A percentile compares a stretch with the other conserved stretches of the same genome.
Conservation (phyloP, 2,888 invertebrate genomes). For the Hypomecis atomaria region DNA sequence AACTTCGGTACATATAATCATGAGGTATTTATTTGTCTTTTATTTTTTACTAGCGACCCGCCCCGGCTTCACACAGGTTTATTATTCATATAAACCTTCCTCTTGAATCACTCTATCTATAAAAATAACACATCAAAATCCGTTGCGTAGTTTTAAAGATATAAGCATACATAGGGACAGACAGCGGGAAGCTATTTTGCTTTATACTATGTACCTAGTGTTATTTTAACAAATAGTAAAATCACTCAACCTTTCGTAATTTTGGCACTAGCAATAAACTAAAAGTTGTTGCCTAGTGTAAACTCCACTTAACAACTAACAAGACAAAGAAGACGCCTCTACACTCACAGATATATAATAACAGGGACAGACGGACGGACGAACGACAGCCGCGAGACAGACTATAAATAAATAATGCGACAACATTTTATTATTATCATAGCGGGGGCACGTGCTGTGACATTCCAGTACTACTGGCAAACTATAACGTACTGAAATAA, state of each 20-base stretch:
- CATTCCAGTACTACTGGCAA: conserved; percentile 63
- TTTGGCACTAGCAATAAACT: conserved; percentile 1
- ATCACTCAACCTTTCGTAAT: background rate
- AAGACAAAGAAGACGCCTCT: conserved; percentile 38
- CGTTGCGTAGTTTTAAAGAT: no score
- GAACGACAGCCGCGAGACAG: conserved; percentile 82
- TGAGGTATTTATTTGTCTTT: no score
- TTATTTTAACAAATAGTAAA: no score
- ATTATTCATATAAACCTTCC: no score
- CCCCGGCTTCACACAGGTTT: no score
- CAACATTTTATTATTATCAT: conserved; percentile 84
- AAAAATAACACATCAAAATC: no score
- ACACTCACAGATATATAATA: conserved; percentile 28
- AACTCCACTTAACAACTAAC: conserved; percentile 31
- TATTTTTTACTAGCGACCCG: no score
- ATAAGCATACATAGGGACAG: no score
- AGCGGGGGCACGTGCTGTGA: conserved; percentile 79
- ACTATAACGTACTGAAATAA: conserved; percentile 63
- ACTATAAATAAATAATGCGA: conserved; percentile 85
- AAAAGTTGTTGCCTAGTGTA: background rate
- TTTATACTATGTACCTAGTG: no score
- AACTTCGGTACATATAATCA: no score
- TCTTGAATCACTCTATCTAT: no score
- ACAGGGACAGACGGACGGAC: conserved; percentile 73
- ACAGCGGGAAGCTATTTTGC: no score